These are phyloP conservation scores for Cathartes aura DNA, from an alignment of 2,113 vertebrate genomes.

Conservation along the genomic window DNA sequence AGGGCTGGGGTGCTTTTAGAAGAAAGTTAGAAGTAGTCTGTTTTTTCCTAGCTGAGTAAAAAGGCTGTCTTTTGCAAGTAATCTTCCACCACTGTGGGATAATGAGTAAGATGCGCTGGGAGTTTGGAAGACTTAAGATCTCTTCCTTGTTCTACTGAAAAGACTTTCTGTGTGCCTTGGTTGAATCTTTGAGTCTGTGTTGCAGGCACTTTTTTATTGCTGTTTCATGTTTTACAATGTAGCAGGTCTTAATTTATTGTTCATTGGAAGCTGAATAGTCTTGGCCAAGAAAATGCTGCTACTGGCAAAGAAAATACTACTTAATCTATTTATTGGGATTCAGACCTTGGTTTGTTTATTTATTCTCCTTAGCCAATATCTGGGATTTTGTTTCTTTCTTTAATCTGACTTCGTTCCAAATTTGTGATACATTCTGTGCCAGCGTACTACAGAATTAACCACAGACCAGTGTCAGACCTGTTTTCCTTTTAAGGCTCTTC, in stretches of 20 bases:
- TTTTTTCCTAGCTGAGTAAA: neutral
- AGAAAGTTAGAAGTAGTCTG: neutral
- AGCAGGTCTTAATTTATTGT: neutral
- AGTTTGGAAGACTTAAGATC: neutral
- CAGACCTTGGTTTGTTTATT: neutral
- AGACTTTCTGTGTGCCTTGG: neutral
- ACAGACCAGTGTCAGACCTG: neutral
- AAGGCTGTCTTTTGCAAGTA: neutral
- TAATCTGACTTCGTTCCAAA: neutral
- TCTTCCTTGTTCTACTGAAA: neutral
- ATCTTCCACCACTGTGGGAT: neutral
- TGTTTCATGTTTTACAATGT: neutral
- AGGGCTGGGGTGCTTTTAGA: neutral
- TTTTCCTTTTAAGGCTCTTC: neutral
- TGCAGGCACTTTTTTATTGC: neutral
- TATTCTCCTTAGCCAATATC: neutral
- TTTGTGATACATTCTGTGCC: neutral
- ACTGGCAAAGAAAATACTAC: neutral
- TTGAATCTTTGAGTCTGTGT: neutral
- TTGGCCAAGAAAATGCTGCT: neutral
- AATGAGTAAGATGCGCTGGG: neutral
- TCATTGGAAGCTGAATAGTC: neutral
- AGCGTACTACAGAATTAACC: neutral
- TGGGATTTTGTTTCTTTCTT: neutral
- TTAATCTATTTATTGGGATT: neutral